phyloP scores from a whole-genome alignment of 2,888 invertebrate genomes.

The Meghimatium bilineatum region DNA sequence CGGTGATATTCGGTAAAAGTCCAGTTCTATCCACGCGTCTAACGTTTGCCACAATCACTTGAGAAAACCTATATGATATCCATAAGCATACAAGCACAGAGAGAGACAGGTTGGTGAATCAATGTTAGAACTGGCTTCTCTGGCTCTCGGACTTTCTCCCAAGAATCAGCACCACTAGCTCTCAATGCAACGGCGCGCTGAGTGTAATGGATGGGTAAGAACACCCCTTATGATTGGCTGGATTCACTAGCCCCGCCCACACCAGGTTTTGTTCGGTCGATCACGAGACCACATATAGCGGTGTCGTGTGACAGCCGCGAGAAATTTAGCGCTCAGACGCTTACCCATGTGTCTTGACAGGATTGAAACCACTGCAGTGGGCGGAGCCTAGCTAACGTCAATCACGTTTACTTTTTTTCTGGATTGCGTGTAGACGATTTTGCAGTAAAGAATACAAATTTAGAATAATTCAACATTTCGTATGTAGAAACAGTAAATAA shows the following conservation, averaged over 20 bases:
- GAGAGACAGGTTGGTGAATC: constrained; percentile 16
- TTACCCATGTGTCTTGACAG: background rate
- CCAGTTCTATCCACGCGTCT: background rate
- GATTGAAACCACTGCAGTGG: background rate
- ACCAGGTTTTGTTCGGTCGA: background rate
- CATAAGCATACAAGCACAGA: constrained; percentile 12
- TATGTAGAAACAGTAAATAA: no score
- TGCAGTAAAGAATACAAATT: no score
- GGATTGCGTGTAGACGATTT: no score
- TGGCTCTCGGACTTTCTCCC: constrained; percentile 4
- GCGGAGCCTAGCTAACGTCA: background rate
- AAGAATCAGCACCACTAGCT: background rate
- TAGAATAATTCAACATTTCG: no score
- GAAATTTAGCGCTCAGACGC: background rate
- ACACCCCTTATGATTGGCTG: background rate
- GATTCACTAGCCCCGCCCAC: background rate
- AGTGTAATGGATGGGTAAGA: background rate
- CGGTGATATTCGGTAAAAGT: background rate
- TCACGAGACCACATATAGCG: constrained; percentile 9
- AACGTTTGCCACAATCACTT: background rate
- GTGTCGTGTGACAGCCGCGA: constrained; percentile 1
- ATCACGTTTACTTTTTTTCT: background rate
- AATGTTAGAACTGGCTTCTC: constrained; percentile 6
- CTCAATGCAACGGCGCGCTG: background rate
- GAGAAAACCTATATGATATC: constrained; percentile 26